phyloP scores from a whole-genome alignment of 2,113 vertebrate species.

The Cololabis saira region DNA sequence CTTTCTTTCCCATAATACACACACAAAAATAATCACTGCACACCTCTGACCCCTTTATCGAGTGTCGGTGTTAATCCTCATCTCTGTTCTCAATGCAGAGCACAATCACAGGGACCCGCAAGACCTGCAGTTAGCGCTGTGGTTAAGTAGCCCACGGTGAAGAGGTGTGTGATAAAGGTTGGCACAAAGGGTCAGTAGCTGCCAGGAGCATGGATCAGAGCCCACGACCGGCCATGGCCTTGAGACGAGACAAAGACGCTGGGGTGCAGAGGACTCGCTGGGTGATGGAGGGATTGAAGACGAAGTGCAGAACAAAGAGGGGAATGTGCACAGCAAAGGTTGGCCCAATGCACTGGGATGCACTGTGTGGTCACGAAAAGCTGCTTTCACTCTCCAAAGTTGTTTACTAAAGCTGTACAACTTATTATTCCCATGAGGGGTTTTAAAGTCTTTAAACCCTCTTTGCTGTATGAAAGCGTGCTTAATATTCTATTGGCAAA shows the following conservation, averaged over 20 bases:
- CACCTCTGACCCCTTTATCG: conserved; percentile 85
- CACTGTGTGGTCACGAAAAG: conserved; percentile 18
- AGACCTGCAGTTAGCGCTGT: conserved; percentile 78
- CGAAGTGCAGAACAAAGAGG: conserved; percentile 58
- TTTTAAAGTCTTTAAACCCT: not conserved
- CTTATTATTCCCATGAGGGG: not conserved
- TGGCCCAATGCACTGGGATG: conserved; percentile 37
- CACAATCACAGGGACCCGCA: conserved; percentile 80
- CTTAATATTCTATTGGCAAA: not conserved
- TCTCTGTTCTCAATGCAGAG: conserved; percentile 78
- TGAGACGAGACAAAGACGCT: conserved; percentile 57
- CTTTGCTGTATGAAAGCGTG: not conserved
- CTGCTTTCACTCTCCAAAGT: conserved; percentile 9
- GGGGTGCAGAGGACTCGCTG: conserved; percentile 39
- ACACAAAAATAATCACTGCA: conserved; percentile 81
- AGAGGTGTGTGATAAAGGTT: conserved; percentile 77
- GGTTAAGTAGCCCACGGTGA: conserved; percentile 80
- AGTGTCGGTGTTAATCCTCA: conserved; percentile 84
- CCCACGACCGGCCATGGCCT: conserved; percentile 63
- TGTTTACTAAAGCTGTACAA: conserved; percentile 11
- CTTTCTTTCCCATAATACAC: conserved; percentile 66
- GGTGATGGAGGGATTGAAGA: conserved; percentile 46
- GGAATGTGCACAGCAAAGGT: conserved; percentile 38
- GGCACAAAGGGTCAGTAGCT: conserved; percentile 74
- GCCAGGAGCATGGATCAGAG: conserved; percentile 60